Evolutionary conservation across 2,113 vertebrate genomes (phyloP).

Genomic region (Phylloscopus trochilus): DNA sequence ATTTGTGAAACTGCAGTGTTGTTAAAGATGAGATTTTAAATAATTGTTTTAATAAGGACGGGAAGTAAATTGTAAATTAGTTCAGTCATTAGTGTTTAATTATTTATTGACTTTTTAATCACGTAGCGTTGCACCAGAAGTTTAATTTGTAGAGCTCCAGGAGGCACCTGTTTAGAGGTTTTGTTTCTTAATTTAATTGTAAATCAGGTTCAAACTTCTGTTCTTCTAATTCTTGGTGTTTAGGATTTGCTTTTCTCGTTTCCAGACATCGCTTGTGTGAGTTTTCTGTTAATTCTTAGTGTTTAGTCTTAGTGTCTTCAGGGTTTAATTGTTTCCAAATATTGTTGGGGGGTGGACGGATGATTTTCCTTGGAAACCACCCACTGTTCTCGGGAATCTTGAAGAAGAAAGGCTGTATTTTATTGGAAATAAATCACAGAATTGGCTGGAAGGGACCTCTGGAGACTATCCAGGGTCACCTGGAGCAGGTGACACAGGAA

Average conservation of each 20-base stretch:
- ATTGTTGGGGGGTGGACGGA: rapidly evolving
- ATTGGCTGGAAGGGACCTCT: neutral
- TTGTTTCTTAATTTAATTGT: neutral
- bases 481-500: neutral
- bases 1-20: neutral
- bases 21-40: neutral
- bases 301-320: neutral
- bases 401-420: neutral
- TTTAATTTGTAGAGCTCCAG: neutral
- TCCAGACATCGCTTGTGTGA: neutral
- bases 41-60: neutral
- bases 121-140: neutral
- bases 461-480: neutral
- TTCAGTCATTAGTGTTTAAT: neutral
- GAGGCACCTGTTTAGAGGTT: neutral
- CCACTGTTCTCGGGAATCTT: neutral
- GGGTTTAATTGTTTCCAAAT: neutral
- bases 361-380: neutral
- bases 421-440: neutral
- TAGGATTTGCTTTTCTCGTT: neutral
- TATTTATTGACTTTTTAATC: neutral
- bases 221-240: neutral
- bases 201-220: neutral
- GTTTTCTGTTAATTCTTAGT: neutral
- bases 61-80: neutral